A percentile compares a stretch with the other conserved stretches of the same genome.
phyloP scores from a whole-genome alignment of 2,113 vertebrate genomes.

The Dromas ardeola region DNA sequence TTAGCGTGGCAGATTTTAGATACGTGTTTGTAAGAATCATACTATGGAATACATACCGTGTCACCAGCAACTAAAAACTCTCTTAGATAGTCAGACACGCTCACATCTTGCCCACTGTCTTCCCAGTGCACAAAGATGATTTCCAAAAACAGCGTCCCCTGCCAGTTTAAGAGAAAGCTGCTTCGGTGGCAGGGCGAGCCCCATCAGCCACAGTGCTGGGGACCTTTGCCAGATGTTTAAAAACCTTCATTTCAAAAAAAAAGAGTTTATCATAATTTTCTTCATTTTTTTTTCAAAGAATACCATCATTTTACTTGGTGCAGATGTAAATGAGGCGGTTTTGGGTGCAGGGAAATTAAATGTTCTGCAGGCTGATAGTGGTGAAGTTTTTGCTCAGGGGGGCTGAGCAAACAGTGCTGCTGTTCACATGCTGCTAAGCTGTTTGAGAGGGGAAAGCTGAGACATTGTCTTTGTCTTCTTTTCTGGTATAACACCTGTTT shows the following conservation, averaged over 20 bases:
- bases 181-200: background rate
- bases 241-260: background rate
- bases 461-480: background rate
- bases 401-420: background rate
- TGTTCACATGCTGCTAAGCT: background rate
- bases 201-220: too few species aligned
- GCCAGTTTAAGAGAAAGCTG: background rate
- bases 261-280: background rate
- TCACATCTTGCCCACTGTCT: background rate
- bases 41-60: background rate
- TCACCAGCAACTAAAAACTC: background rate
- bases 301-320: background rate
- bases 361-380: background rate
- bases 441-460: background rate
- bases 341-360: background rate
- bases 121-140: background rate
- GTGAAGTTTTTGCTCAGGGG: background rate
- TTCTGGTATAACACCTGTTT: background rate
- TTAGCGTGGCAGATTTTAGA: rapidly evolving
- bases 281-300: too few species aligned
- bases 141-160: background rate
- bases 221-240: background rate
- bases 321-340: rapidly evolving
- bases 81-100: rapidly evolving
- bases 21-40: rapidly evolving